Percentiles rank a stretch among this genome's conserved stretches.
Conservation (phyloP, 2,888 invertebrate species). For the Diaphora mendica region DNA sequence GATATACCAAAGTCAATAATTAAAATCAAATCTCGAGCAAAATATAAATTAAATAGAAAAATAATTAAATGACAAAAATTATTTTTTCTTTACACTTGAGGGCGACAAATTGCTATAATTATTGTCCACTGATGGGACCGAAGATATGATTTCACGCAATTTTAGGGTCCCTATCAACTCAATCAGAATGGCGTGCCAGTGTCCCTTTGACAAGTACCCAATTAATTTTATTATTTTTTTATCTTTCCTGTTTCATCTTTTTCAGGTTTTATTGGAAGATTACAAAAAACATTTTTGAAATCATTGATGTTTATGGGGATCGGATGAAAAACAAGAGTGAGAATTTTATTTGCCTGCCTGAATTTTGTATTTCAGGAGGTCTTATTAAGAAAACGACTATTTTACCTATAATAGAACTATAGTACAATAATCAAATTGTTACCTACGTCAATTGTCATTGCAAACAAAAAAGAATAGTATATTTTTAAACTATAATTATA, state of each 20-base stretch:
- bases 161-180: constrained; percentile 65
- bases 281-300: constrained; percentile 4
- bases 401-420: no score
- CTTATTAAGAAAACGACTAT: no score
- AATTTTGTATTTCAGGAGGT: background rate
- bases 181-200: constrained; percentile 69
- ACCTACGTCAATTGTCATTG: no score
- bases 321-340: background rate
- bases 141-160: constrained; percentile 72
- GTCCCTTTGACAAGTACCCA: constrained; percentile 70
- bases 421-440: no score
- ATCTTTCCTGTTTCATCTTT: constrained; percentile 51
- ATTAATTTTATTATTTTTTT: constrained; percentile 64
- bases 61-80: constrained; percentile 43
- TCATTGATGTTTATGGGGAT: background rate
- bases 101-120: constrained; percentile 78
- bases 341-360: background rate
- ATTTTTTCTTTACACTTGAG: constrained; percentile 51
- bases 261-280: constrained; percentile 28
- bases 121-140: constrained; percentile 60
- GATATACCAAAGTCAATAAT: background rate
- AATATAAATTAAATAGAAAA: constrained; percentile 36
- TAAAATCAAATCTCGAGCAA: background rate
- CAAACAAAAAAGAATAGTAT: no score
- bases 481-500: no score